Base-by-base conservation (phyloP, 2,113 vertebrate genomes). In the Budorcas taxicolor region DNA sequence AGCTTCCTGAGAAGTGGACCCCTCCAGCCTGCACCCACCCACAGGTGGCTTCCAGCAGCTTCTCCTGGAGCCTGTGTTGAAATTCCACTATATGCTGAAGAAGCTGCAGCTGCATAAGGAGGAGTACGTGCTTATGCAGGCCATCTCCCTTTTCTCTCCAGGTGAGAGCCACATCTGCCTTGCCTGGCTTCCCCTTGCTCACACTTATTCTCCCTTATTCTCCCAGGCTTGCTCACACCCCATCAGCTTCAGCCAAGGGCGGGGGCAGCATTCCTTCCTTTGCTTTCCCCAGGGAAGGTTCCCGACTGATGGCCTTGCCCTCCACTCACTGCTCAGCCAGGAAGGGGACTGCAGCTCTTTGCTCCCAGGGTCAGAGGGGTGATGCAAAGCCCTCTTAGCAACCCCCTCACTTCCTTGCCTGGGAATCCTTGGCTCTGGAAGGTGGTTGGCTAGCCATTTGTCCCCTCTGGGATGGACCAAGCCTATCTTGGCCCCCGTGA, bases 11-110 rank as follows among this genome's bases (percentile, higher is more conserved):
- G 36, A 33, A 23, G 21, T 62, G 57, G 89, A 40, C 76, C 29
- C 47, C 19, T 90, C 17, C 29, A 36, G 7, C 40, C 60, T 31
- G 4, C 13, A n/a, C 21, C 25, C 40, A 71, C 33, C 31, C 7
- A 0, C 95, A 99, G 99, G 98, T 0, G 99, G 99, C 0, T 99
- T 99, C 93, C 99, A 99, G 99, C 98, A 98, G 50, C 97, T 99
- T 14, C 99, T 99, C 4, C 92, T 99, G 97, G 99, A 99, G 89
- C 99, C 99, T 0, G 8, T 99, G 95, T 98, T 99, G 92, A 99
- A 98, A 84, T 99, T 99, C 95, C 99, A 99, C 97, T 98, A 98
- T 98, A 98, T 98, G 90, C 97, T 99, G 92, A 98, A 98, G 96
- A 99, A 98, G 43, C 98, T 99, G 90, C 97, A 82, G 67, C 98